phyloP scores from a whole-genome alignment of 53 echinoderm and acorn worm genomes.

The Echinarachnius parma region DNA sequence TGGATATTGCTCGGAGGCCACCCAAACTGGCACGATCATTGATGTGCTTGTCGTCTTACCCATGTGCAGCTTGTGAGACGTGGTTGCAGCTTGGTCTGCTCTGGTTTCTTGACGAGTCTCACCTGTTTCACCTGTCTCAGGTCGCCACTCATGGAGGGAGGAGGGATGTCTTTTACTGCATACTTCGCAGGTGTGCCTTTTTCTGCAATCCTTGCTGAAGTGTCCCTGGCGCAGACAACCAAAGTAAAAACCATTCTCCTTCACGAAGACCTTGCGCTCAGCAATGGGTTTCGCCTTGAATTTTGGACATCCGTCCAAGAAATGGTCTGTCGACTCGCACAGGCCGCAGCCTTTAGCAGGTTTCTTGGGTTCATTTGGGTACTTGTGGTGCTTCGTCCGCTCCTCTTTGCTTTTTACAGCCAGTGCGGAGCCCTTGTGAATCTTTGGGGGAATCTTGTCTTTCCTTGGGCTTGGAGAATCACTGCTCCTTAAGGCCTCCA shows the following conservation, averaged over 20 bases:
- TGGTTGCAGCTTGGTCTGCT: not conserved
- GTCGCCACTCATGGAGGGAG: slow-evolving; percentile 45
- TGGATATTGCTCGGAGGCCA: slow-evolving; percentile 43
- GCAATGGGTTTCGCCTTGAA: slow-evolving; percentile 26
- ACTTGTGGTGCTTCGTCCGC: not conserved
- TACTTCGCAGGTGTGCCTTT: slow-evolving; percentile 38
- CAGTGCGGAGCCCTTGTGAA: slow-evolving; percentile 12
- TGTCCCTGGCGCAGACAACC: slow-evolving; percentile 52
- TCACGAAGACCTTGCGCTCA: slow-evolving; percentile 19
- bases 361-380: not conserved
- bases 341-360: not conserved
- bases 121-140: not conserved
- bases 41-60: slow-evolving; percentile 15
- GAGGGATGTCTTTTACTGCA: slow-evolving; percentile 59
- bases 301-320: slow-evolving; percentile 11
- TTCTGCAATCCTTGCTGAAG: slow-evolving; percentile 45
- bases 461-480: not conserved
- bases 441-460: slow-evolving; percentile 2
- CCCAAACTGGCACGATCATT: slow-evolving; percentile 74
- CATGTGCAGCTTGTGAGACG: not conserved
- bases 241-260: slow-evolving; percentile 39
- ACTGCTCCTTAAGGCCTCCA: not conserved
- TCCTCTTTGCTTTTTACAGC: slow-evolving; percentile 5
- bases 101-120: not conserved
- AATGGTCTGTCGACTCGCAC: slow-evolving; percentile 40